Evolutionary conservation across 1,140 invertebrate genomes (phyloP), one percentile per base, ranked within the genome.

Genomic region (Dendroctonus valens): DNA sequence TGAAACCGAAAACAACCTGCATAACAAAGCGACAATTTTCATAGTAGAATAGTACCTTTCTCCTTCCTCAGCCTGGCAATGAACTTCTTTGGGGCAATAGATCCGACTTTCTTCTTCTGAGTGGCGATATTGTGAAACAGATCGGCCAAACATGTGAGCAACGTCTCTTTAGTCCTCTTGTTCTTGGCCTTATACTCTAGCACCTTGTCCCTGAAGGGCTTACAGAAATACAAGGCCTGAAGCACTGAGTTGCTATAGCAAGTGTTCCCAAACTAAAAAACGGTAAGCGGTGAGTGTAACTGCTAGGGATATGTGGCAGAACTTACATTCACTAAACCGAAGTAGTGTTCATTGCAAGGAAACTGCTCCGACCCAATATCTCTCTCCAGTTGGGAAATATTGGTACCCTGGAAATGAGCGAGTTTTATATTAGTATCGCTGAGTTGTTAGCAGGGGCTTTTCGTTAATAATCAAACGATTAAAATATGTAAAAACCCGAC

Each of bases 171-270:
- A 69, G 93, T 96, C 79, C 95, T 83, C 79, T 97, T 98, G 78
- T 97, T 97, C 79, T 96, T 96, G 52, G 93, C 93, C 81, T 99
- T 99, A 79, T 99, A 99, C 79, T 98, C 95, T 55, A 99, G 82
- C 38, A 99, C 96, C 82, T 95, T 98, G 75, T 99, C 97, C 79
- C 98, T 87, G 79, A 99, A 99, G 68, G 97, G 97, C 77, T 95
- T 91, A 81, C 98, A 99, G 79, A 99, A 99, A 79, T 99, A 99
- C 59, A 99, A 84, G 14, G 98, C 98, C 88, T 99, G 98, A 60
- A 99, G 84, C 59, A 99, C 98, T 46, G 96, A 99, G 82, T 99
- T 99, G 79, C 96, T 98, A 78, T 99, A 99, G 81, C 98, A 99
- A 7, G 98, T 99, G 82, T 99, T 99, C 60, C 98, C 98, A 87